Conservation (phyloP, 2,113 vertebrate species). For the Corythaeola cristata region DNA sequence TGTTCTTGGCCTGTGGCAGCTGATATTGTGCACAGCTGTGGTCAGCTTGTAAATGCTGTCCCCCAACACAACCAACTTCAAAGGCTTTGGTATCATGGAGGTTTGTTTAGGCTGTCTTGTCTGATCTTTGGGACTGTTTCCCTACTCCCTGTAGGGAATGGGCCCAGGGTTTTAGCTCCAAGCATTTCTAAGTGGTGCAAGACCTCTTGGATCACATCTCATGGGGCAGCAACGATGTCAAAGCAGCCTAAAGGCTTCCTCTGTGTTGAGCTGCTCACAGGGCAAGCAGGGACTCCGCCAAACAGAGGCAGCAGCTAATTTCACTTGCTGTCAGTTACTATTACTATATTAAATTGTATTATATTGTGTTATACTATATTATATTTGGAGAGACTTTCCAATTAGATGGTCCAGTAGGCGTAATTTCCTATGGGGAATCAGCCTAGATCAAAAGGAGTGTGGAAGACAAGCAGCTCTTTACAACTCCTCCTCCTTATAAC, state of each 20-base stretch:
- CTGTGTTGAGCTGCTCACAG: background rate
- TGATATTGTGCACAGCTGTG: fast-evolving
- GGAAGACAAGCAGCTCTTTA: background rate
- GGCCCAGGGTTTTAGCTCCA: background rate
- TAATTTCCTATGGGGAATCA: background rate
- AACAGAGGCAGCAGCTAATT: background rate
- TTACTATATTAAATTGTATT: background rate
- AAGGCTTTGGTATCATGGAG: background rate
- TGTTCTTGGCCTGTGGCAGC: background rate
- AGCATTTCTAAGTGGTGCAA: background rate
- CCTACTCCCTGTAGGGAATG: background rate
- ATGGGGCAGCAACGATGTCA: fast-evolving
- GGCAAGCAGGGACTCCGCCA: background rate
- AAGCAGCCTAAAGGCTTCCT: background rate
- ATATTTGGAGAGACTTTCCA: background rate
- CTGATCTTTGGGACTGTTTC: background rate
- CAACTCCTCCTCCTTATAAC: background rate
- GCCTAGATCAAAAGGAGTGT: background rate
- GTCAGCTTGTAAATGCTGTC: background rate
- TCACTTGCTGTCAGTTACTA: background rate
- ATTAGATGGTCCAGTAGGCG: background rate
- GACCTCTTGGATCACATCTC: background rate
- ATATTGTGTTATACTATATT: background rate
- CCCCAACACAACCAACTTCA: background rate
- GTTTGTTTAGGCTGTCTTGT: background rate